A percentile compares a stretch with the other conserved stretches of the same genome.
Evolutionary conservation across 2,113 vertebrate genomes (phyloP).

Genomic region (Xenopus borealis): DNA sequence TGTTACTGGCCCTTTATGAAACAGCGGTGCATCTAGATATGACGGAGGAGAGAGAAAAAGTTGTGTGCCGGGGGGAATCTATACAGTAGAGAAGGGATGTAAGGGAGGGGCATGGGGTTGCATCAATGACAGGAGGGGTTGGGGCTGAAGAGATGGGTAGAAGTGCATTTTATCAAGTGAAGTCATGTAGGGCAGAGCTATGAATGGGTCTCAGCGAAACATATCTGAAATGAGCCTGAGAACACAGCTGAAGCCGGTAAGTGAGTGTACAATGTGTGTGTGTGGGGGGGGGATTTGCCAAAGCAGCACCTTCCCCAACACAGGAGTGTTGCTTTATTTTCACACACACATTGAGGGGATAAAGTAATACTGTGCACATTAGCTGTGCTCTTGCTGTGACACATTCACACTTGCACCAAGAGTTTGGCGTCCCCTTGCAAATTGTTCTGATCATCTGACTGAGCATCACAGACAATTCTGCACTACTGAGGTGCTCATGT

Average conservation of each 20-base stretch:
- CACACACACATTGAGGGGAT: background rate
- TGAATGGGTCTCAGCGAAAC: constrained; percentile 32
- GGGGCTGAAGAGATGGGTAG: constrained; percentile 6
- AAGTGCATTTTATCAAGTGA: background rate
- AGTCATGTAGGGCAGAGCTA: constrained; percentile 24
- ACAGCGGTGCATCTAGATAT: too few relatives aligned
- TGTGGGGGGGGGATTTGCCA: background rate
- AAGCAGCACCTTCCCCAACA: background rate
- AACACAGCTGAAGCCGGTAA: constrained; percentile 61
- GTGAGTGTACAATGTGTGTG: constrained; percentile 51
- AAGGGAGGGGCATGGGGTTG: constrained; percentile 19
- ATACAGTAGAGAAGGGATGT: too few relatives aligned
- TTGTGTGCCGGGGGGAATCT: too few relatives aligned
- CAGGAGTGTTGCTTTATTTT: background rate
- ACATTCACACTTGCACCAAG: too few relatives aligned
- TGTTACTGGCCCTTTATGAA: too few relatives aligned
- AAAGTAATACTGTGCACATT: too few relatives aligned
- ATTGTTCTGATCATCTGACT: too few relatives aligned
- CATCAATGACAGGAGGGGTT: constrained; percentile 12
- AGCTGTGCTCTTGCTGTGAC: too few relatives aligned
- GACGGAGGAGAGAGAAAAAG: too few relatives aligned
- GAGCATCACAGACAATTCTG: too few relatives aligned
- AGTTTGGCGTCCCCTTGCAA: too few relatives aligned
- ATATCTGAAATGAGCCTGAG: constrained; percentile 66
- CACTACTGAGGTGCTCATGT: background rate